Evolutionary conservation across 2,113 vertebrate genomes (phyloP).

Genomic region (Delphinapterus leucas): DNA sequence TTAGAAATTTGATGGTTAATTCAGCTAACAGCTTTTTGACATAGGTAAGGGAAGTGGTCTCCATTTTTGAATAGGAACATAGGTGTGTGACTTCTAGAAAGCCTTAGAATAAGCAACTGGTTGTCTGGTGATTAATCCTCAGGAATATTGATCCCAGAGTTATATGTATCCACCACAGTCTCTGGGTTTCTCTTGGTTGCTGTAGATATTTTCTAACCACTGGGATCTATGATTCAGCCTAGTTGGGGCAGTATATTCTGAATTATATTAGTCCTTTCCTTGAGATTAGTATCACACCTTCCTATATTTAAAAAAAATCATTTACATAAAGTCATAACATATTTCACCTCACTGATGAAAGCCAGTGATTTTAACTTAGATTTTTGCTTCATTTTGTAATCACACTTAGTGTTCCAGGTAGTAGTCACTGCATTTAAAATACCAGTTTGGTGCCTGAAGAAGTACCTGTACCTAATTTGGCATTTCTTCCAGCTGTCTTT

Average conservation of each 20-base stretch:
- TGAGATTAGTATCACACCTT: not conserved
- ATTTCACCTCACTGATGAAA: not conserved
- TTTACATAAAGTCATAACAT: not conserved
- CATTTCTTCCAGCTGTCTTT: not conserved
- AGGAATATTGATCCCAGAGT: not conserved
- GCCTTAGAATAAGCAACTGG: not conserved
- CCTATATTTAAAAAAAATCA: not conserved
- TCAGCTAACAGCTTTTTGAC: slow-evolving; percentile 1
- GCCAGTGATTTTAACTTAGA: not conserved
- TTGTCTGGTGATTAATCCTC: not conserved
- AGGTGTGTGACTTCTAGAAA: not conserved
- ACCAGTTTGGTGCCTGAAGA: not conserved
- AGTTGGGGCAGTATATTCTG: not conserved
- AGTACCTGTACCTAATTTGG: not conserved
- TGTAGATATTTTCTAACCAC: not conserved
- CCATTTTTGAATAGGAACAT: not conserved
- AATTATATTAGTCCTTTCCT: not conserved
- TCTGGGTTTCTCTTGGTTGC: not conserved
- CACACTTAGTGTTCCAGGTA: not conserved
- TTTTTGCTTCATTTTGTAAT: slow-evolving; percentile 30
- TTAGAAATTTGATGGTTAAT: slow-evolving; percentile 18
- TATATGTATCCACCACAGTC: not conserved
- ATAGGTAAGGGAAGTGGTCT: not conserved
- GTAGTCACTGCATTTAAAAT: not conserved
- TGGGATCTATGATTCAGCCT: not conserved